These are phyloP conservation scores for Anguilla rostrata DNA, from an alignment of 2,113 vertebrate species.

Conservation along the genomic window DNA sequence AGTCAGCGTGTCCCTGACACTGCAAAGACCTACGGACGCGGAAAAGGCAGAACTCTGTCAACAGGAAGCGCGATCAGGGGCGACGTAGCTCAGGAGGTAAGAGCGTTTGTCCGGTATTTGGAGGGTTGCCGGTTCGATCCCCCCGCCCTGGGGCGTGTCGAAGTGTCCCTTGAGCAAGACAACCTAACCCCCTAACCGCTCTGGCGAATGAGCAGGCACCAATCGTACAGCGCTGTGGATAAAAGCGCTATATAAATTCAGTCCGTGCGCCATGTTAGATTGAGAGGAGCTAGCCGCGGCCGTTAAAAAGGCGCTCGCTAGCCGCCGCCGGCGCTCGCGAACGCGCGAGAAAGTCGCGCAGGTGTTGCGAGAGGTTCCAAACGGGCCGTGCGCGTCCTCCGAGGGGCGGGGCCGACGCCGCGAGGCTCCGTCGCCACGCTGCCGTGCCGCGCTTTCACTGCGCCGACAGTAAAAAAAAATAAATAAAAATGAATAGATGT, in stretches of 20 bases:
- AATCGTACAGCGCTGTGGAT: no score
- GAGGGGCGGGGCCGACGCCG: background rate
- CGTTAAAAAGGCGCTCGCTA: background rate
- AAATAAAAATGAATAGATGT: background rate
- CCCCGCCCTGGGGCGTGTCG: no score
- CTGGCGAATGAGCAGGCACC: no score
- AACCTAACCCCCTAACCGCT: no score
- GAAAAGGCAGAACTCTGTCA: background rate
- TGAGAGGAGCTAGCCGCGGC: background rate
- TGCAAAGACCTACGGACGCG: background rate
- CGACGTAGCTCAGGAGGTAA: no score
- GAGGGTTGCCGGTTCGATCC: no score
- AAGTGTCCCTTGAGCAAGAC: no score
- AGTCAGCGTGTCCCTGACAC: background rate
- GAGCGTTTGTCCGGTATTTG: no score
- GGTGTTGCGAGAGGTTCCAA: background rate
- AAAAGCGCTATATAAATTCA: no score
- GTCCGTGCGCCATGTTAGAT: no score
- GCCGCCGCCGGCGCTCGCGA: background rate
- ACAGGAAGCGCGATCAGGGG: background rate
- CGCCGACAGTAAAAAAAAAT: background rate
- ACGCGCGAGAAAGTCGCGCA: background rate
- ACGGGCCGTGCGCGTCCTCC: background rate
- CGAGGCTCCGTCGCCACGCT: background rate
- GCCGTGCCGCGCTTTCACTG: background rate